These are phyloP conservation scores for Trachelus stipa DNA, from an alignment of 2,888 invertebrate genomes.

Conservation along the genomic window DNA sequence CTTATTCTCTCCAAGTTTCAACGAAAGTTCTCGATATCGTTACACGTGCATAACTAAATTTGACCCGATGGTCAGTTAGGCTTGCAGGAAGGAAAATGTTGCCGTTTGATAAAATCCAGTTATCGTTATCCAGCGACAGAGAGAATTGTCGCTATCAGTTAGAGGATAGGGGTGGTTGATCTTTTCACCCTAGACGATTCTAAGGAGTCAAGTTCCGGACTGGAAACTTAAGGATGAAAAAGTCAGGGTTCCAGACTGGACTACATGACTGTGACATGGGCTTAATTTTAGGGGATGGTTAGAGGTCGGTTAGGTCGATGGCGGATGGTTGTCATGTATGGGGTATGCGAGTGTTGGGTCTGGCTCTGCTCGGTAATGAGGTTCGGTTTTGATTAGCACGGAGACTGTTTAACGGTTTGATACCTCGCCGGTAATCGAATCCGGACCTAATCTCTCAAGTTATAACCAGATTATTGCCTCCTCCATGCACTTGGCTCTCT, in stretches of 20 bases:
- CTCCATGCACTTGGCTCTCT: conserved; percentile 63
- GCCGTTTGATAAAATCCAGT: no score
- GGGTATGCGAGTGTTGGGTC: conserved; percentile 24
- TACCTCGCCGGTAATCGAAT: conserved; percentile 68
- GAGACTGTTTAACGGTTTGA: conserved; percentile 68
- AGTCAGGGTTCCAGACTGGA: not conserved
- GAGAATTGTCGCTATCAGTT: fast-evolving
- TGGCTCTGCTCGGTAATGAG: conserved; percentile 62
- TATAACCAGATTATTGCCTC: conserved; percentile 68
- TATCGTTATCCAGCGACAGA: no score
- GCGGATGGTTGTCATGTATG: not conserved
- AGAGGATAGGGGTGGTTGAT: not conserved
- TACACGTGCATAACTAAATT: no score
- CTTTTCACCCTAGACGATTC: not conserved
- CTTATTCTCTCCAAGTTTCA: no score
- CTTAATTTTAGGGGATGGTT: not conserved
- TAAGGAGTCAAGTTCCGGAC: not conserved
- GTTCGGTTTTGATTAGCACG: conserved; percentile 68
- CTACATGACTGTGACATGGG: not conserved
- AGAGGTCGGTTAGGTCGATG: not conserved
- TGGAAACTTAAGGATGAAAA: not conserved
- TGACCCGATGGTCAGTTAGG: no score
- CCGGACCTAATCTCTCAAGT: conserved; percentile 69
- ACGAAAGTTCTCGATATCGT: no score
- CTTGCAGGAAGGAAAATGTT: no score